Evolutionary conservation across 2,797 vertebrate genomes (phyloP).

Genomic region (Propithecus deckenii): DNA sequence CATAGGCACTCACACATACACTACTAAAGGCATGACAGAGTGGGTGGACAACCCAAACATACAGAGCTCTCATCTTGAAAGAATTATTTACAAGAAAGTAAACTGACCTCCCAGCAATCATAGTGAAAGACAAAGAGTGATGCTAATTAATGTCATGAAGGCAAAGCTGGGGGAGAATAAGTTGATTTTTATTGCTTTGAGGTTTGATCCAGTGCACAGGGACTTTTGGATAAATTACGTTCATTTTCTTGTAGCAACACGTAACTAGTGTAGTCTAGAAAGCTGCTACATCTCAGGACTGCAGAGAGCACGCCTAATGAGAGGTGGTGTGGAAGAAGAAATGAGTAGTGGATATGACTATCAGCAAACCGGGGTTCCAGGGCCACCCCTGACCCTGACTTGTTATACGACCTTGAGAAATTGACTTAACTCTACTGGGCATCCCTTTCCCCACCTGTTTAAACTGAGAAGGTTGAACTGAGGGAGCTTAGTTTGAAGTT

Average conservation of each 20-base stretch:
- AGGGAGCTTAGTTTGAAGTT: neutral
- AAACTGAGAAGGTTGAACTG: neutral
- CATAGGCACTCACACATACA: neutral
- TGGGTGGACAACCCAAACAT: neutral
- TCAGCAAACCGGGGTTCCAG: neutral
- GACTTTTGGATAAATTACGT: neutral
- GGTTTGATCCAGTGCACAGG: neutral
- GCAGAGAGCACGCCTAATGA: neutral
- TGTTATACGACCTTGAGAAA: neutral
- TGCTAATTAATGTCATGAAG: neutral
- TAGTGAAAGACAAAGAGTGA: neutral
- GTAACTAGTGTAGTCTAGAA: neutral
- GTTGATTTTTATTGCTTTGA: neutral
- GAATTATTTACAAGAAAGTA: neutral
- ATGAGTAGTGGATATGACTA: neutral
- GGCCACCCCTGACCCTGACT: neutral
- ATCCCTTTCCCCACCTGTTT: neutral
- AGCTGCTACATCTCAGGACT: neutral
- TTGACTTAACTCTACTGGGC: no score
- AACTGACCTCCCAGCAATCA: neutral
- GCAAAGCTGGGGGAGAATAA: neutral
- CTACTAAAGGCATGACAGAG: neutral
- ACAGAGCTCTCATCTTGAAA: neutral
- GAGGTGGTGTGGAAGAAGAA: neutral
- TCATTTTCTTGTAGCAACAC: neutral